phyloP scores from a whole-genome alignment of 2,888 invertebrate genomes.

The Synergus japonicus region DNA sequence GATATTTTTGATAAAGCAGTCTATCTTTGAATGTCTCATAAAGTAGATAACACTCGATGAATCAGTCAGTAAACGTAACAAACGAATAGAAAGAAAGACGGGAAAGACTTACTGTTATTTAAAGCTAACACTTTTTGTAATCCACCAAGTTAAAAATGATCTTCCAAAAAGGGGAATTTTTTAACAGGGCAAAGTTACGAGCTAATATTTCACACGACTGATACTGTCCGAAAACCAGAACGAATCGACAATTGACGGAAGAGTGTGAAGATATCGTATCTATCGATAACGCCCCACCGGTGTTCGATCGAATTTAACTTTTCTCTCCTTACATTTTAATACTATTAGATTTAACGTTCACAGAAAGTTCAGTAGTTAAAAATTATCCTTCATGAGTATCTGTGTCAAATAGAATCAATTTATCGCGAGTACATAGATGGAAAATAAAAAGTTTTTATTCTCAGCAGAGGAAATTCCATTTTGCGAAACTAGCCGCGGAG shows the following conservation, averaged over 20 bases:
- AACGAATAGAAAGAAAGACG: neutral
- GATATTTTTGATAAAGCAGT: neutral
- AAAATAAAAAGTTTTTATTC: neutral
- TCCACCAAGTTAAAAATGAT: neutral
- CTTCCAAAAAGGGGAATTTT: neutral
- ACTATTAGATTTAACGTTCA: neutral
- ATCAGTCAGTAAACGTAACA: neutral
- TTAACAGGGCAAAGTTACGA: neutral
- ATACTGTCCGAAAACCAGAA: neutral
- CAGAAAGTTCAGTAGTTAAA: neutral
- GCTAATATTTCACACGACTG: neutral
- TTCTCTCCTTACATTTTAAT: neutral
- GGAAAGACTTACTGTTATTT: neutral
- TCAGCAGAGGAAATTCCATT: neutral
- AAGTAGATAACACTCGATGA: slow-evolving; percentile 12
- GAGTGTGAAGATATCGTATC: slow-evolving; percentile 61
- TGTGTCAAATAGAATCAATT: neutral
- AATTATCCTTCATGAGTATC: neutral
- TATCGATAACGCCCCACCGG: slow-evolving; percentile 61
- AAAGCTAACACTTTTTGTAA: neutral
- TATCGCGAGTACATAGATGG: neutral
- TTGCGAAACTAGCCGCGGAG: neutral
- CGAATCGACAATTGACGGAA: slow-evolving; percentile 1
- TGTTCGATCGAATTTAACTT: neutral
- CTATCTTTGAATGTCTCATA: neutral